Conservation (phyloP, 2,888 invertebrate species). For the Machimus rusticus region DNA sequence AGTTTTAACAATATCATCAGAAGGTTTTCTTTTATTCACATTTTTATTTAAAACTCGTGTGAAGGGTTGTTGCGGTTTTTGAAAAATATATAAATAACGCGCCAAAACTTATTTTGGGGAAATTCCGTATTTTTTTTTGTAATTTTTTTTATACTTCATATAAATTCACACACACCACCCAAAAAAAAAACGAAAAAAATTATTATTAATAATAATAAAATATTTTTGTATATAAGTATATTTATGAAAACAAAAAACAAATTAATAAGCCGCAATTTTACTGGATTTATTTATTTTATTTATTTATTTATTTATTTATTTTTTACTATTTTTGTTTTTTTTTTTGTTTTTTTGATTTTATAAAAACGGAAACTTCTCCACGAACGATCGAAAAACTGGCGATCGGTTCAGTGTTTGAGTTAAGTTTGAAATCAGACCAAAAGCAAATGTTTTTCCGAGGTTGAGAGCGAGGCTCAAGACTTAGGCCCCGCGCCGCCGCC, state of each 20-base stretch:
- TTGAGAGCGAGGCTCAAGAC: neutral
- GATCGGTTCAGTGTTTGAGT: slow-evolving; percentile 35
- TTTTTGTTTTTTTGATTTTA: neutral
- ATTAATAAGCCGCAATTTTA: too few species aligned
- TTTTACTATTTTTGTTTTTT: neutral
- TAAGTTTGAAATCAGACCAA: slow-evolving; percentile 20
- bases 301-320: neutral
- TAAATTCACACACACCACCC: neutral
- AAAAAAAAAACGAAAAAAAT: neutral
- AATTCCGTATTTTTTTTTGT: neutral
- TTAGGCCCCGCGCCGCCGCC: neutral
- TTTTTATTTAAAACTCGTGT: too few species aligned
- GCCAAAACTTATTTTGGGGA: neutral
- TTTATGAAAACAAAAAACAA: too few species aligned
- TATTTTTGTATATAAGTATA: too few species aligned
- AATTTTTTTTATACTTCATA: neutral
- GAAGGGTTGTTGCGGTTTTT: too few species aligned
- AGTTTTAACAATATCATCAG: too few species aligned
- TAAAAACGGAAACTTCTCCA: neutral
- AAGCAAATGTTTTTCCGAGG: neutral
- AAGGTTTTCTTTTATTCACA: too few species aligned
- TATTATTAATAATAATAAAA: neutral
- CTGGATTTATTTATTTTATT: too few species aligned
- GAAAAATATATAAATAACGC: too few species aligned
- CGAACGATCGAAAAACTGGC: slow-evolving; percentile 15